A percentile compares a stretch with the other conserved stretches of the same genome.
phyloP scores from a whole-genome alignment of 2,888 invertebrate genomes.

The Ophion obscuratus region DNA sequence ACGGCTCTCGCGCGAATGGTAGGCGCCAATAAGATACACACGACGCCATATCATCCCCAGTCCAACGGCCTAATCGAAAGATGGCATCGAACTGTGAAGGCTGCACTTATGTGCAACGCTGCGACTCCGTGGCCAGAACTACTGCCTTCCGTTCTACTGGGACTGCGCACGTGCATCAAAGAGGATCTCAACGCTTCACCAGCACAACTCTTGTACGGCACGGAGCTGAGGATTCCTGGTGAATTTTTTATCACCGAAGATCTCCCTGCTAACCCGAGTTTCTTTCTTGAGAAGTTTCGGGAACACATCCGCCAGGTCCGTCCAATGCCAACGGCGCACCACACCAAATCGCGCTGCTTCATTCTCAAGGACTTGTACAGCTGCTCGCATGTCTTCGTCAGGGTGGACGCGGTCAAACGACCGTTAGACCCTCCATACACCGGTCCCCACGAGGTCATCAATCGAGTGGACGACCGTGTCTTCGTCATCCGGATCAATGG shows the following conservation, averaged over 20 bases:
- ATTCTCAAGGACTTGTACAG: slow-evolving; percentile 58
- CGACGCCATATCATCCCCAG: no score
- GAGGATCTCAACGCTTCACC: slow-evolving; percentile 1
- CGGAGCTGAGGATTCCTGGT: no score
- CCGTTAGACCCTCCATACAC: slow-evolving; percentile 68
- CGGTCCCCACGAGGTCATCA: slow-evolving; percentile 67
- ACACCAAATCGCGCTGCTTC: slow-evolving; percentile 50
- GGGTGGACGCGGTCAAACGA: slow-evolving; percentile 47
- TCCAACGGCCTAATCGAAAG: no score
- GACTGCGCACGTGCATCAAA: background rate
- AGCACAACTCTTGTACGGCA: slow-evolving; percentile 3
- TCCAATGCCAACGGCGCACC: slow-evolving; percentile 62
- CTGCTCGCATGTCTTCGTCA: slow-evolving; percentile 64
- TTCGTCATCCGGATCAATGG: no score
- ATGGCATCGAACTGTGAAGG: no score
- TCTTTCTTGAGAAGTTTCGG: slow-evolving; percentile 52
- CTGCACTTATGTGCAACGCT: no score
- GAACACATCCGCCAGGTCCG: slow-evolving; percentile 32
- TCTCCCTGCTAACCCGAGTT: background rate
- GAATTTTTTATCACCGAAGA: no score
- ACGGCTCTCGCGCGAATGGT: slow-evolving; percentile 53
- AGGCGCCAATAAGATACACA: no score
- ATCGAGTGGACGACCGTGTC: background rate
- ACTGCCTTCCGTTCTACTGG: background rate
- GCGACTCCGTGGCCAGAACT: no score